Evolutionary conservation across 2,797 vertebrate species (phyloP).

Genomic region (Poecilia gillii): DNA sequence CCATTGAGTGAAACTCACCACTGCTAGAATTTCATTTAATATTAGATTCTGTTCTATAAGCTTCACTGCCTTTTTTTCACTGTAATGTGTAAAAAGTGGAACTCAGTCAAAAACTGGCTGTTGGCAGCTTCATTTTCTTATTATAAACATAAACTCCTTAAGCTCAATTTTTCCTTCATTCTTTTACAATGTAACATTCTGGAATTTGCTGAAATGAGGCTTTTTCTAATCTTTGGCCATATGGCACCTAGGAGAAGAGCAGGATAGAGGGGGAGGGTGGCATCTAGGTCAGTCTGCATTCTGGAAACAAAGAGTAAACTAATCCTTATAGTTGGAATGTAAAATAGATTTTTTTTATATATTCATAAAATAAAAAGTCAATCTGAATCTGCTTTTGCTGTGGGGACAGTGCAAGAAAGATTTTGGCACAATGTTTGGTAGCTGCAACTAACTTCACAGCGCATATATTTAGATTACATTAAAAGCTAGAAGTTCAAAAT

Average conservation of each 20-base stretch:
- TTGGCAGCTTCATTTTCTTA: neutral
- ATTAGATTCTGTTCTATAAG: neutral
- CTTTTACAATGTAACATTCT: conserved; percentile 39
- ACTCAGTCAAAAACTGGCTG: neutral
- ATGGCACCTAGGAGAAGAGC: conserved; percentile 56
- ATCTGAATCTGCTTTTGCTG: neutral
- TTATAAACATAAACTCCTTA: neutral
- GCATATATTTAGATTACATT: too few species aligned
- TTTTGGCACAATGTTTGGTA: too few species aligned
- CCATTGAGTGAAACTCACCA: neutral
- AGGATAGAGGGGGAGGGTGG: conserved; percentile 44
- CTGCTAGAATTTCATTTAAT: neutral
- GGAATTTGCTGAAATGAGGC: conserved; percentile 45
- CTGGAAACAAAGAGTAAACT: conserved; percentile 52
- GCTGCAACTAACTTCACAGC: neutral
- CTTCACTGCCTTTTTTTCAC: neutral
- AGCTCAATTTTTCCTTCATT: conserved; percentile 3
- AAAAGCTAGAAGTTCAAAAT: neutral
- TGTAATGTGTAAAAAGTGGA: neutral
- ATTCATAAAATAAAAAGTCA: neutral
- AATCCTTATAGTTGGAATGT: conserved; percentile 38
- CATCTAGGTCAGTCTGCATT: conserved; percentile 65
- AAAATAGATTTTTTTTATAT: conserved; percentile 5
- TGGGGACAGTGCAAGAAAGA: neutral
- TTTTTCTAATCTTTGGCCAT: conserved; percentile 74